Conservation (phyloP, 2,113 vertebrate genomes). For the Colaptes auratus region DNA sequence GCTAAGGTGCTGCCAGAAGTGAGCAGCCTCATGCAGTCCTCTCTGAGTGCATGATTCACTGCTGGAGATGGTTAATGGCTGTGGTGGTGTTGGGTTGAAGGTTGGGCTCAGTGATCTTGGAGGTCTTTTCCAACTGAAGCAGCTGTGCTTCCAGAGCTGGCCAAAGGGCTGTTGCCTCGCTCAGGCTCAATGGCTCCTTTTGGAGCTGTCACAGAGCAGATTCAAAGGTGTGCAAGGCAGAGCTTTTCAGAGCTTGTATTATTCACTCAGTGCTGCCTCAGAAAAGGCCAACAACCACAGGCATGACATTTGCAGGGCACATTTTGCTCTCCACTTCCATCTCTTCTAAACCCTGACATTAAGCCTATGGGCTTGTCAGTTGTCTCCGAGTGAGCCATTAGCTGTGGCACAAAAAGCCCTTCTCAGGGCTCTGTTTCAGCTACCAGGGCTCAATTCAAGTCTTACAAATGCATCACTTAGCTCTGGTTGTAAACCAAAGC, state of each 20-base stretch:
- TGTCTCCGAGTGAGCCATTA: not conserved
- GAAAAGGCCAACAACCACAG: not conserved
- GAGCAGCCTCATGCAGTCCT: not conserved
- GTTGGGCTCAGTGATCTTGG: too few species aligned
- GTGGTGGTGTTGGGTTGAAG: too few species aligned
- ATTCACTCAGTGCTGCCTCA: not conserved
- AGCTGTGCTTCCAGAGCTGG: too few species aligned
- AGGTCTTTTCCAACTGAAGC: too few species aligned
- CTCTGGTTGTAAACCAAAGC: not conserved
- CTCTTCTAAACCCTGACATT: not conserved
- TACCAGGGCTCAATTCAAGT: not conserved
- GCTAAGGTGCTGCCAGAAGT: not conserved
- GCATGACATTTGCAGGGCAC: not conserved
- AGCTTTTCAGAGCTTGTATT: not conserved
- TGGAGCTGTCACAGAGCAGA: not conserved
- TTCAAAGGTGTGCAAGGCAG: not conserved
- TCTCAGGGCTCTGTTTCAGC: not conserved
- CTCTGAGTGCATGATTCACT: not conserved
- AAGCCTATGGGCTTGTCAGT: not conserved
- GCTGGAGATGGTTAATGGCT: too few species aligned
- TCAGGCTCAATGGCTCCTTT: constrained; percentile 3
- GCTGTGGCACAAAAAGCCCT: not conserved
- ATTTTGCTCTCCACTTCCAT: not conserved
- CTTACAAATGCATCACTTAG: not conserved
- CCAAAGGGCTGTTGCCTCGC: not conserved